phyloP scores from a whole-genome alignment of 2,113 vertebrate species.

The Clinocottus analis region DNA sequence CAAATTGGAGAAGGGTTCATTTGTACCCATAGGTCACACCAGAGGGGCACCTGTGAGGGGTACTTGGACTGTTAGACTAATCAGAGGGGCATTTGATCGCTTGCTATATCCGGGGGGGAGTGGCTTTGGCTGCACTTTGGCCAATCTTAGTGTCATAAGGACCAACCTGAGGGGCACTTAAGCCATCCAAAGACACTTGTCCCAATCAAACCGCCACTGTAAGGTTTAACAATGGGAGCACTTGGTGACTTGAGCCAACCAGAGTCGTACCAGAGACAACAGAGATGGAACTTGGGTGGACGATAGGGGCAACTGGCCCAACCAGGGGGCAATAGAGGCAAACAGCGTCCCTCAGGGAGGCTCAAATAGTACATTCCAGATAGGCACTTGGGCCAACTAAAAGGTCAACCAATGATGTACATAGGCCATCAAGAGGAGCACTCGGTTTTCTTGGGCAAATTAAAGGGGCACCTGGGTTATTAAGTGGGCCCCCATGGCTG shows the following conservation, averaged over 20 bases:
- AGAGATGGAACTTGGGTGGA: no score
- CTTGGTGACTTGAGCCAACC: background rate
- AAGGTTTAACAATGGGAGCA: background rate
- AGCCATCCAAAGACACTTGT: background rate
- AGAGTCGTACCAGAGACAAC: background rate
- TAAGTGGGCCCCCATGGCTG: no score
- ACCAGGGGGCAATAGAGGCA: background rate
- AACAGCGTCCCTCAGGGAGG: background rate
- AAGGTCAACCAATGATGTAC: background rate
- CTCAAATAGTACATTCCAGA: background rate
- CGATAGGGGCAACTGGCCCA: background rate
- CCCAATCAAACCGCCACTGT: background rate
- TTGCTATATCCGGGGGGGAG: background rate
- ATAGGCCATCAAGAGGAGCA: no score
- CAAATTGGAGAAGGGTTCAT: background rate
- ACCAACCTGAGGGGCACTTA: background rate
- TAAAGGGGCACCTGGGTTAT: no score
- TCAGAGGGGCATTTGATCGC: background rate
- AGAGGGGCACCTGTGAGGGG: background rate
- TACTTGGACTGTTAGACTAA: no score
- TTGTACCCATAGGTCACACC: background rate
- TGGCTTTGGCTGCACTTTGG: background rate
- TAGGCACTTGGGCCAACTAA: background rate
- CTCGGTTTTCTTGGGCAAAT: no score
- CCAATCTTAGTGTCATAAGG: background rate